Percentiles rank a stretch among this genome's conserved stretches.
Evolutionary conservation across 92 coral and sea anemone genomes (phyloP).

Genomic region (Metridium senile): DNA sequence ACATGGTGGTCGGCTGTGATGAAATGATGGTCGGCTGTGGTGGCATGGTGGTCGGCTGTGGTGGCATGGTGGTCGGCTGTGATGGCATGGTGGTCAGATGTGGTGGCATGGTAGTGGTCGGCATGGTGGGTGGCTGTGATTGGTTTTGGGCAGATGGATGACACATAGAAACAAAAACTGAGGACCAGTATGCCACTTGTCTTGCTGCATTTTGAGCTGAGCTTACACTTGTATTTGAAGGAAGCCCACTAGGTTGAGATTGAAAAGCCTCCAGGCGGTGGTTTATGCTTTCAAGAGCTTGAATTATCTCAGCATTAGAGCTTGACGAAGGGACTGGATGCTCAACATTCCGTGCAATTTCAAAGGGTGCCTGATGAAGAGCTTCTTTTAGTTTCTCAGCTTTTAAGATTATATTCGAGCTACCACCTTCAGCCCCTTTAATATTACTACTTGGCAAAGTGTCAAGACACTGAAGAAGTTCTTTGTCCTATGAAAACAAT

Average conservation of each 20-base stretch:
- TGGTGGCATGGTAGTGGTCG: constrained; percentile 4
- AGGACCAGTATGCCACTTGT: constrained; percentile 32
- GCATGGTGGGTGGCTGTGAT: constrained; percentile 12
- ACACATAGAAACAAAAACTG: constrained; percentile 22
- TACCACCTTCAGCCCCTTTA: not conserved
- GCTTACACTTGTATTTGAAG: constrained; percentile 5
- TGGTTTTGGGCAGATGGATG: constrained; percentile 4
- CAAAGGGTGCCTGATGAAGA: not conserved
- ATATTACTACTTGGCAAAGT: not conserved
- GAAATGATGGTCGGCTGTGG: too few species aligned
- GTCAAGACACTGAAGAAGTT: constrained; percentile 5
- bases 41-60: too few species aligned
- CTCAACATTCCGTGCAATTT: not conserved
- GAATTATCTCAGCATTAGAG: not conserved
- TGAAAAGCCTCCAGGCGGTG: constrained; percentile 9
- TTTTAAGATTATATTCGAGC: not conserved
- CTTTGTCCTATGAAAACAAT: constrained; percentile 2
- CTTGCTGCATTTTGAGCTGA: constrained; percentile 37
- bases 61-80: too few species aligned
- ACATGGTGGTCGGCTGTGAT: too few species aligned
- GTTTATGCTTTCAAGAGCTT: constrained; percentile 5
- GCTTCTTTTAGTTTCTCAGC: constrained; percentile 1
- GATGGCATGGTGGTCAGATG: not conserved
- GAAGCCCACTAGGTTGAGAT: constrained; percentile 9
- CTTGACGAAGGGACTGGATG: not conserved